A percentile compares a stretch with the other conserved stretches of the same genome.
These are phyloP conservation scores for Crotalus horridus DNA, from an alignment of 2,113 vertebrate genomes.

Conservation along the genomic window DNA sequence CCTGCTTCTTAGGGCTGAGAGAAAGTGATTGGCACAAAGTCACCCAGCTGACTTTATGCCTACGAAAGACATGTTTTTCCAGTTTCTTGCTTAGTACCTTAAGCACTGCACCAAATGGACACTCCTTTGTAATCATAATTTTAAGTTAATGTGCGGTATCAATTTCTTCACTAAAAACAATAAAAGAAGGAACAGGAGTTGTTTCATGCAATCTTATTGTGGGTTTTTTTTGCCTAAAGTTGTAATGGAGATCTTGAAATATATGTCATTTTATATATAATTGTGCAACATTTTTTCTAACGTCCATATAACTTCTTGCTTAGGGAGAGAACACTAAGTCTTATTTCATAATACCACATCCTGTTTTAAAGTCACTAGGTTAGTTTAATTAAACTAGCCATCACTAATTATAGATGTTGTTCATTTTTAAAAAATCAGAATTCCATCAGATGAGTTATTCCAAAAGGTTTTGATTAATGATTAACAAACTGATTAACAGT, in stretches of 20 bases:
- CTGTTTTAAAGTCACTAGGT: neutral
- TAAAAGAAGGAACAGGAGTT: neutral
- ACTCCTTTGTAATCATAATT: neutral
- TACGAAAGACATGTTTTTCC: neutral
- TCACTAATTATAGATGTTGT: slow-evolving; percentile 33
- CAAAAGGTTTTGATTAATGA: neutral
- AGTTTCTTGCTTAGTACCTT: neutral
- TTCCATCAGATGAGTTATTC: neutral
- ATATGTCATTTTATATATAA: neutral
- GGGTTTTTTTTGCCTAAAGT: neutral
- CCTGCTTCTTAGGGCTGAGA: neutral
- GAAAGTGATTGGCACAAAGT: neutral
- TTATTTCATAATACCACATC: neutral
- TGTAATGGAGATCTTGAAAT: neutral
- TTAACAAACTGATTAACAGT: neutral
- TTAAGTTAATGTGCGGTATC: neutral
- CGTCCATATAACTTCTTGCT: neutral
- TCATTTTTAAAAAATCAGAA: neutral
- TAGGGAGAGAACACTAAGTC: neutral
- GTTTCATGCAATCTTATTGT: neutral
- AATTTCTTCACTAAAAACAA: neutral
- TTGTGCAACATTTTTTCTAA: neutral
- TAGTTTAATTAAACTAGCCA: slow-evolving; percentile 33
- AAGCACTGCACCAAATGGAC: neutral
- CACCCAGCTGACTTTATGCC: neutral